Percentiles rank a stretch among this genome's conserved stretches.
Conservation (phyloP, 2,888 invertebrate species). For the Platynereis dumerilii region DNA sequence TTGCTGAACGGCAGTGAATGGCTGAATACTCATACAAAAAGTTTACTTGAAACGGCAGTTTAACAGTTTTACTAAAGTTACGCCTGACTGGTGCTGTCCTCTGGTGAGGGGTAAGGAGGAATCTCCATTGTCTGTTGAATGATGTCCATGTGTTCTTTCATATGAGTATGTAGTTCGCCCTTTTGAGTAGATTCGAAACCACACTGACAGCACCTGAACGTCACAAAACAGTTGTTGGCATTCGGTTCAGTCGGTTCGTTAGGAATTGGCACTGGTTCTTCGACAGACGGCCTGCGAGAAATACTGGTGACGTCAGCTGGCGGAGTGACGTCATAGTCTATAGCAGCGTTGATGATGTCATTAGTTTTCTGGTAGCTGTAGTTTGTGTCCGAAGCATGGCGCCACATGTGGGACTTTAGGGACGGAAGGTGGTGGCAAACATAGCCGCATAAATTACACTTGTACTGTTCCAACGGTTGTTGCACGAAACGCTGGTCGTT, state of each 20-base stretch:
- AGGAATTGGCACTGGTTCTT: background rate
- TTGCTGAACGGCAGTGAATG: too few relatives aligned
- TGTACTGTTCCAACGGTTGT: conserved; percentile 62
- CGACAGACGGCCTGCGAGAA: background rate
- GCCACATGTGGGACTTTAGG: conserved; percentile 63
- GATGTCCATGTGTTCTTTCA: conserved; percentile 57
- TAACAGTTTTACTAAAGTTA: too few relatives aligned
- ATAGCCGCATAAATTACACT: conserved; percentile 61
- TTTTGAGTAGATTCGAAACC: conserved; percentile 60
- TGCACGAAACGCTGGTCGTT: conserved; percentile 61
- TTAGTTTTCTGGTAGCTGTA: conserved; percentile 61
- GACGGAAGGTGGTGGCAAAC: conserved; percentile 62
- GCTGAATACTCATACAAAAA: too few relatives aligned
- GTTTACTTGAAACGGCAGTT: too few relatives aligned
- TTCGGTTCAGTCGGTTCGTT: background rate
- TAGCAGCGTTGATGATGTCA: conserved; percentile 59
- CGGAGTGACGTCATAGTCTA: conserved; percentile 45
- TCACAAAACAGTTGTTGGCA: conserved; percentile 43
- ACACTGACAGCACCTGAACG: conserved; percentile 61
- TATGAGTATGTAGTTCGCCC: conserved; percentile 54
- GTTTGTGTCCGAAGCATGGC: conserved; percentile 58
- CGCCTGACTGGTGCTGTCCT: too few relatives aligned
- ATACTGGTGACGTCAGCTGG: background rate
- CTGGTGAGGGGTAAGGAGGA: background rate
- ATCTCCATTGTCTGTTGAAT: conserved; percentile 51